A percentile compares a stretch with the other conserved stretches of the same genome.
These are phyloP conservation scores for Beroe forskalii DNA, from an alignment of 37 sponge, comb jelly and placozoan species.

Conservation along the genomic window DNA sequence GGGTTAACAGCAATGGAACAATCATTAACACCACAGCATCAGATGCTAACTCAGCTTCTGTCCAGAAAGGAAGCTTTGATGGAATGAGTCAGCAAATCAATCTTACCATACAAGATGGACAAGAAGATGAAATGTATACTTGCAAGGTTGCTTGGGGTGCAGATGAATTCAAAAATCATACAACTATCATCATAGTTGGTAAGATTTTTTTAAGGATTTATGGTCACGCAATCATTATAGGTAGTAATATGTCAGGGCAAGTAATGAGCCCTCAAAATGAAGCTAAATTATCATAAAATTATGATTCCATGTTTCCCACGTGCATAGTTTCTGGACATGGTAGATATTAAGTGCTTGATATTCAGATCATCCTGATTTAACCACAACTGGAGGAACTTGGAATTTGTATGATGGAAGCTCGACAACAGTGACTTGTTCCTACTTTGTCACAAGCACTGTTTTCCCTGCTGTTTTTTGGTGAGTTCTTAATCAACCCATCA, in stretches of 20 bases:
- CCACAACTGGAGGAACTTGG: neutral
- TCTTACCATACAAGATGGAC: neutral
- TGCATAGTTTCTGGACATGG: too few species aligned
- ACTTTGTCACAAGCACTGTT: neutral
- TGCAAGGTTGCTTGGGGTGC: neutral
- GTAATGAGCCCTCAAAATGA: too few species aligned
- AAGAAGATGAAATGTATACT: neutral
- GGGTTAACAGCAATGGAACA: neutral
- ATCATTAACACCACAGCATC: neutral
- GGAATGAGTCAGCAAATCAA: neutral
- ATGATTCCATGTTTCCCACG: too few species aligned
- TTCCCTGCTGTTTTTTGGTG: too few species aligned
- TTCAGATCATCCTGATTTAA: neutral
- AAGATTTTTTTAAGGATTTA: too few species aligned
- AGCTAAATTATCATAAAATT: too few species aligned
- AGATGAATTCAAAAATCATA: neutral
- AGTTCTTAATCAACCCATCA: too few species aligned
- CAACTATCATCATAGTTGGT: neutral
- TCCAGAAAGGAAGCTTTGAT: neutral
- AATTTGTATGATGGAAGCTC: neutral
- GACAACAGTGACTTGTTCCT: neutral
- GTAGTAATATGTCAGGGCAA: too few species aligned
- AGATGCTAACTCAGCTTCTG: neutral
- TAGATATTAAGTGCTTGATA: too few species aligned
- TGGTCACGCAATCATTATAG: too few species aligned